A percentile compares a stretch with the other conserved stretches of the same genome.
phyloP scores from a whole-genome alignment of 2,797 vertebrate genomes.

The Sebastes minor region DNA sequence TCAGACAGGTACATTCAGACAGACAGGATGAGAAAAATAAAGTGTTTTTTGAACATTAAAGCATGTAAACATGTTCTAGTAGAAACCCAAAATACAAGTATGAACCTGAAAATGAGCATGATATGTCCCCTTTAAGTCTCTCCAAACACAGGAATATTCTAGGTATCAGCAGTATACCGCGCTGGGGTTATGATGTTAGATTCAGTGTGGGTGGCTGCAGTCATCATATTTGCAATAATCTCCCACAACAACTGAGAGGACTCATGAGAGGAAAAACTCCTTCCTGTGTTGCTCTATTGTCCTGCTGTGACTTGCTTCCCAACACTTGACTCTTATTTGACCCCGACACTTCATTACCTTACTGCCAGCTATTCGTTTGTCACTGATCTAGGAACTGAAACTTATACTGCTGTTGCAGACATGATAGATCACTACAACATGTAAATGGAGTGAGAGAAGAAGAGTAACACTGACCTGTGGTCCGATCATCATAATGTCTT shows the following conservation, averaged over 20 bases:
- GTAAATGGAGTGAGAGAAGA: neutral
- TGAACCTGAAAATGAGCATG: no score
- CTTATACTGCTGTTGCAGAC: neutral
- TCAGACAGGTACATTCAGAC: no score
- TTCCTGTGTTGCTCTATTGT: neutral
- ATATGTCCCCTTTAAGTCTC: neutral
- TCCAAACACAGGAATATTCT: neutral
- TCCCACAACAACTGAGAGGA: neutral
- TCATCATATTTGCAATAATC: neutral
- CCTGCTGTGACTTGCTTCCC: neutral
- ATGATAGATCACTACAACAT: neutral
- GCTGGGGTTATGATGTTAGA: neutral
- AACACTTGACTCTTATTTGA: neutral
- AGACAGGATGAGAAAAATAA: no score
- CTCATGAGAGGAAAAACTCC: neutral
- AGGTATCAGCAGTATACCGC: neutral
- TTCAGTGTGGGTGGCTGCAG: neutral
- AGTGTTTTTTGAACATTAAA: no score
- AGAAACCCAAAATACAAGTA: no score
- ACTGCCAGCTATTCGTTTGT: neutral
- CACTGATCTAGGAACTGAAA: neutral
- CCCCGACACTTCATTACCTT: neutral
- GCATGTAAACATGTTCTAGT: no score
- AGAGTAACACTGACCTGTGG: conserved; percentile 52
- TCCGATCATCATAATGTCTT: conserved; percentile 54